Evolutionary conservation across 2,797 vertebrate species (phyloP), one percentile per base, ranked within the genome.

Genomic region (Sebastes alutus): DNA sequence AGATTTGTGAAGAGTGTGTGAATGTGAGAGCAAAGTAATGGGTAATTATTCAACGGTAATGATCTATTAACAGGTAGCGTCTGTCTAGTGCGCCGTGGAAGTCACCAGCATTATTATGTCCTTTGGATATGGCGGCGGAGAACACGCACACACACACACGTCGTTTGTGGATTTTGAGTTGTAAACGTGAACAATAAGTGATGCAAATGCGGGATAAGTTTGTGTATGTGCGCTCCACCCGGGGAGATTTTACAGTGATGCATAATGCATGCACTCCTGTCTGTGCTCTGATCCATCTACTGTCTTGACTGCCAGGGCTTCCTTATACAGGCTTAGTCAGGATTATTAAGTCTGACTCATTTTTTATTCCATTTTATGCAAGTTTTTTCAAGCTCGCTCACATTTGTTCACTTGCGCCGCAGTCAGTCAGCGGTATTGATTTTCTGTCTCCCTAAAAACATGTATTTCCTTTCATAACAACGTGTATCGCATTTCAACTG

Each of bases 271-370:
- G 92, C 59, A 72, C 86, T 75, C 71, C 89, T 83, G 93, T 92
- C 91, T 94, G 84, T 86, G 87, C 90, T 92, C 91, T 93, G 90
- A 94, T 95, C 93, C 95, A 81, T 91, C 90, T 81, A 88, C 90
- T 92, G 92, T 93, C 91, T 91, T 88, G 81, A 93, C 92, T 92
- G 88, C 94, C 85, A 91, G 86, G 33, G 90, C 92, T 94, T 94
- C 85, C 91, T 95, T 90, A 93, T 70, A 81, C 90, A 16, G 88
- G 93, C 94, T 95, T 96, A 95, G 92, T 94, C 93, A 81, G 86
- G 92, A 95, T 96, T 95, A 96, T 95, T 96, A 95, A 95, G 93
- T 94, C 92, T 84, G 93, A 94, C 93, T 95, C 95, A 94, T 95
- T 96, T 46, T 92, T 91, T 92, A 94, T 93, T 95, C 92, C 78